phyloP scores from a whole-genome alignment of 1,140 invertebrate species.

The fruit fly (Drosophila melanogaster) region DNA sequence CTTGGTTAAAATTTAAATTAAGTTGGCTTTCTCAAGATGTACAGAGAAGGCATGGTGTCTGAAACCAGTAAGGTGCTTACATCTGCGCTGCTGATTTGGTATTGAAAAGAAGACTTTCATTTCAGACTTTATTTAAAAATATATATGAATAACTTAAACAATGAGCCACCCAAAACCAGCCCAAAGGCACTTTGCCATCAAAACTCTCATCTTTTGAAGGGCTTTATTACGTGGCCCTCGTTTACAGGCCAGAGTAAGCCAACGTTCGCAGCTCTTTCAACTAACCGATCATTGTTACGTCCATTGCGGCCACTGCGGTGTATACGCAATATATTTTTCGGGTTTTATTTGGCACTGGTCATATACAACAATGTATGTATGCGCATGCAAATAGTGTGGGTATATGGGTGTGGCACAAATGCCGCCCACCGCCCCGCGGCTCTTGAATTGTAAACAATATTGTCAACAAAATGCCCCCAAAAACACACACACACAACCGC shows the following conservation, averaged over 20 bases:
- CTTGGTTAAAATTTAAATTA: conserved; percentile 68
- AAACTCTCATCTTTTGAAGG: conserved; percentile 19
- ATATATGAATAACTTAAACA: too few relatives aligned
- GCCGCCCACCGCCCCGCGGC: not conserved
- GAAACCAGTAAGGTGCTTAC: conserved; percentile 15
- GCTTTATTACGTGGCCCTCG: conserved; percentile 34
- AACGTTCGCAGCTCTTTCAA: conserved; percentile 12
- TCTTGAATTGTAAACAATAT: conserved; percentile 47
- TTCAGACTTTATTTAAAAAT: too few relatives aligned
- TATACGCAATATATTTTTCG: conserved; percentile 55
- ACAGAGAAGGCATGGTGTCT: not conserved
- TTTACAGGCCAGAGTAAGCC: conserved; percentile 11
- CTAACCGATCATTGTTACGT: conserved; percentile 30
- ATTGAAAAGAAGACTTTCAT: not conserved
- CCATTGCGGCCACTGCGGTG: conserved; percentile 40
- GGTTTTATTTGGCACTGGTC: conserved; percentile 38
- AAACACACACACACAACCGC: conserved; percentile 9
- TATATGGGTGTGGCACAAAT: conserved; percentile 4
- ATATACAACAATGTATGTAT: conserved; percentile 35
- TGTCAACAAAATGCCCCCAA: conserved; percentile 56
- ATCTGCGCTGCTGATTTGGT: conserved; percentile 9
- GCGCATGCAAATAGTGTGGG: conserved; percentile 58
- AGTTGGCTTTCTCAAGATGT: conserved; percentile 43
- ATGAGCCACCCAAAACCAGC: not conserved
- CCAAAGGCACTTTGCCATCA: not conserved